phyloP scores from a whole-genome alignment of 92 coral and sea anemone genomes.

The Muricea muricata region DNA sequence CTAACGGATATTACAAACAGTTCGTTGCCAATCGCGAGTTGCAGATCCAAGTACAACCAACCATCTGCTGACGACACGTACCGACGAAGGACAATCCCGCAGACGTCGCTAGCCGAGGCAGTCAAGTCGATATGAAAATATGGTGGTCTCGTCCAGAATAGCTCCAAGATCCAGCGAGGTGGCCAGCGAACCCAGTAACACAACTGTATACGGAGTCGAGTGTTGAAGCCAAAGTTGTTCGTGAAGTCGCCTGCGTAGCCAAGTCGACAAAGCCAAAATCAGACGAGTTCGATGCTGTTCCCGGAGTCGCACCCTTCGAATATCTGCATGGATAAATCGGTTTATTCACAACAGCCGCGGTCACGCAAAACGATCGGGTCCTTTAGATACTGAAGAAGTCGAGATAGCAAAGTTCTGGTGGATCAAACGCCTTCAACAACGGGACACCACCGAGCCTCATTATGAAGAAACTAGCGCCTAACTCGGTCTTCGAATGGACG shows the following conservation, averaged over 20 bases:
- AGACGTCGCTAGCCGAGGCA: neutral
- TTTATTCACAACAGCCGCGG: constrained; percentile 30
- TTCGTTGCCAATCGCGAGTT: constrained; percentile 8
- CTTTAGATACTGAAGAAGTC: constrained; percentile 36
- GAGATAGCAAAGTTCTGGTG: constrained; percentile 34
- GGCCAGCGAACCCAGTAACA: constrained; percentile 6
- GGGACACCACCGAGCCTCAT: no score
- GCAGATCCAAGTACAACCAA: neutral
- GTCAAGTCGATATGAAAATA: neutral
- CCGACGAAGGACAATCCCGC: neutral
- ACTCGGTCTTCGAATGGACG: no score
- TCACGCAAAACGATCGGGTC: neutral
- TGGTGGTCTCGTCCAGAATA: constrained; percentile 29
- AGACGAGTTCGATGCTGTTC: constrained; percentile 26
- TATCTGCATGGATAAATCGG: constrained; percentile 46
- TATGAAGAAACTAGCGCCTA: no score
- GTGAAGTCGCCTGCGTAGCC: neutral
- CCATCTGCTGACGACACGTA: neutral
- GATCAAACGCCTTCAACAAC: no score
- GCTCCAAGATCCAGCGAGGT: neutral
- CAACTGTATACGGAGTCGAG: neutral
- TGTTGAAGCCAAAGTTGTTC: neutral
- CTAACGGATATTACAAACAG: neutral
- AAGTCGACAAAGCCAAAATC: neutral
- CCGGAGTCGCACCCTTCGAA: constrained; percentile 20